Percentiles rank a stretch among this genome's conserved stretches.
Conservation (phyloP, 1,140 invertebrate genomes). For the Meloidogyne floridensis region DNA sequence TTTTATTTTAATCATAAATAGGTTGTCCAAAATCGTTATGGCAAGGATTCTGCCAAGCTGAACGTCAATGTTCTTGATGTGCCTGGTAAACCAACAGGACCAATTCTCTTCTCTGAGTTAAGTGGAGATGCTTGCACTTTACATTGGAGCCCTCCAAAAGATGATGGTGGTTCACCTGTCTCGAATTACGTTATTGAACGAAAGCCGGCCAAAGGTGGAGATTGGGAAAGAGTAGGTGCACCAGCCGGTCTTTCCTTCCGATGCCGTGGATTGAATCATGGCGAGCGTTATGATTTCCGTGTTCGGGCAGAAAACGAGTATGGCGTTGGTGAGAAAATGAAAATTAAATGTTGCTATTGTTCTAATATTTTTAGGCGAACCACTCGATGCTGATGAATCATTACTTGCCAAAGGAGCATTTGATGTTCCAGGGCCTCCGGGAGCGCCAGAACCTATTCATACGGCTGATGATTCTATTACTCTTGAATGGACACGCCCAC, state of each 20-base stretch:
- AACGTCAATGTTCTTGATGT: conserved; percentile 63
- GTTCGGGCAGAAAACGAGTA: conserved; percentile 93
- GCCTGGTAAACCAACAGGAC: conserved; percentile 74
- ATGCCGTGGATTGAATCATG: conserved; percentile 85
- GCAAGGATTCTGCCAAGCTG: conserved; percentile 58
- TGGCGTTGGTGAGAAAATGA: conserved; percentile 71
- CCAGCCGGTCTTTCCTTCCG: conserved; percentile 85
- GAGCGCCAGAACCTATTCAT: conserved; percentile 84
- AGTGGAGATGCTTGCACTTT: conserved; percentile 90
- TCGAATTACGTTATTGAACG: conserved; percentile 96
- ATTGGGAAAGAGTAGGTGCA: conserved; percentile 86
- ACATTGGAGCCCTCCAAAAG: conserved; percentile 91
- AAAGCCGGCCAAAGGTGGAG: conserved; percentile 75
- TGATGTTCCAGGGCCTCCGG: conserved; percentile 73
- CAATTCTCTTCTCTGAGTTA: conserved; percentile 82
- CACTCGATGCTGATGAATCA: conserved; percentile 81
- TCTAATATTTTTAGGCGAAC: conserved; percentile 72
- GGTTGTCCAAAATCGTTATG: conserved; percentile 74
- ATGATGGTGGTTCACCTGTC: conserved; percentile 80
- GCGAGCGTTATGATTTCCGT: conserved; percentile 90
- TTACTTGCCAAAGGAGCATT: conserved; percentile 93
- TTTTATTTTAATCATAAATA: not conserved
- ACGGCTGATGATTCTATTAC: conserved; percentile 96
- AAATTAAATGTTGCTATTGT: not conserved
- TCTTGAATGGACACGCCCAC: conserved; percentile 89